Evolutionary conservation across 2,797 vertebrate species (phyloP), one percentile per base, ranked within the genome.

Genomic region (Oophaga sylvatica): DNA sequence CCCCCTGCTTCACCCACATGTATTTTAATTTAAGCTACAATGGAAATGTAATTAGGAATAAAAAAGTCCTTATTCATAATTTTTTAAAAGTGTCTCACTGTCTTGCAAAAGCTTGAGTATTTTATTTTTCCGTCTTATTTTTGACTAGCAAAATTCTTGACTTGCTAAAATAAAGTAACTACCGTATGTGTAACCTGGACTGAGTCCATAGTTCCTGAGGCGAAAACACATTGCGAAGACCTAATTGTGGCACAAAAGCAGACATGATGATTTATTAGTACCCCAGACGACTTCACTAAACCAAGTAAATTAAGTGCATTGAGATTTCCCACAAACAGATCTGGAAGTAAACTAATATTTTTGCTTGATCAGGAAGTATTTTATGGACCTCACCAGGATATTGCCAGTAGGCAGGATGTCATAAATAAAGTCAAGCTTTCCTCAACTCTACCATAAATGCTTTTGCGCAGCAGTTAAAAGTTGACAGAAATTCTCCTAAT

Each of bases 401-500:
- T 70, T 19, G 26, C 76, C 87, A 16, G 57, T 60, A 83, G 82
- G 76, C 87, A 53, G 35, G 62, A 80, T 76, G 82, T 81, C 83
- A 88, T 88, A 85, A 88, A 88, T 80, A 81, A 73, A 53, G 62
- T 45, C 53, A 41, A 70, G 70, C 60, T 84, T 60, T 63, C 67
- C 82, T 76, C 65, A 67, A 71, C 67, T 81, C 56, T 65, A 41
- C 76, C 65, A 45, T 85, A 88, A 85, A 88, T 17, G 57, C 65
- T 80, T 84, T 81, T 81, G 57, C 76, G 77, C 77, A 2, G 87
- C 31, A 63, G 59, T 85, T 88, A 84, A 85, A 88, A 85, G 77
- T 81, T 85, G 87, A 88, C 68, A 81, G 87, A 48, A 73, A 81
- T 81, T 67, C 87, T 62, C 59, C 78, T 85, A 88, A 85, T 88